Conservation (phyloP, 2,797 vertebrate genomes). For the Periparus ater region DNA sequence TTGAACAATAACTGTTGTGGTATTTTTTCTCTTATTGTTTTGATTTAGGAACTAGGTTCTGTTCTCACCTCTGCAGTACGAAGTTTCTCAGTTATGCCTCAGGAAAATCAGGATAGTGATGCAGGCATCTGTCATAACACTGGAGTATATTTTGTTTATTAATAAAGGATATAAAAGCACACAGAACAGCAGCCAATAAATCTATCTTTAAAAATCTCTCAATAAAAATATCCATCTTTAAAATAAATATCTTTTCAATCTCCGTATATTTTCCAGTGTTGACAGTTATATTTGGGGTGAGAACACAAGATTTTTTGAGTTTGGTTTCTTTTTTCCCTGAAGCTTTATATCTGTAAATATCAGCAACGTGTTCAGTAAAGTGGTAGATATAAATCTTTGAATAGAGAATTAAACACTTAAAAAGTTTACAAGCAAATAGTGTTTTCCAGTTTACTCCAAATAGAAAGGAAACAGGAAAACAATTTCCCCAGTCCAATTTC, state of each 20-base stretch:
- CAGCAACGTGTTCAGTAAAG: background rate
- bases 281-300: background rate
- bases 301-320: background rate
- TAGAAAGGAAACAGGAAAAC: background rate
- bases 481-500: background rate
- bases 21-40: background rate
- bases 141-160: background rate
- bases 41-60: conserved; percentile 15
- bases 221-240: background rate
- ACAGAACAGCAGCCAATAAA: background rate
- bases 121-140: background rate
- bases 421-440: background rate
- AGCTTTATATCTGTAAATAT: background rate
- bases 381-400: background rate
- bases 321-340: background rate
- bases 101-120: background rate
- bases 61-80: background rate
- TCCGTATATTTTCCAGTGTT: background rate
- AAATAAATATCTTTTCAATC: background rate
- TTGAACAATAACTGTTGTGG: background rate
- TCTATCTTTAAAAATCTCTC: background rate
- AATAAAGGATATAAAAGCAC: background rate
- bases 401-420: background rate
- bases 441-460: background rate
- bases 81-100: background rate